Conservation (phyloP, 2,888 invertebrate species). For the Chirona hameri region DNA sequence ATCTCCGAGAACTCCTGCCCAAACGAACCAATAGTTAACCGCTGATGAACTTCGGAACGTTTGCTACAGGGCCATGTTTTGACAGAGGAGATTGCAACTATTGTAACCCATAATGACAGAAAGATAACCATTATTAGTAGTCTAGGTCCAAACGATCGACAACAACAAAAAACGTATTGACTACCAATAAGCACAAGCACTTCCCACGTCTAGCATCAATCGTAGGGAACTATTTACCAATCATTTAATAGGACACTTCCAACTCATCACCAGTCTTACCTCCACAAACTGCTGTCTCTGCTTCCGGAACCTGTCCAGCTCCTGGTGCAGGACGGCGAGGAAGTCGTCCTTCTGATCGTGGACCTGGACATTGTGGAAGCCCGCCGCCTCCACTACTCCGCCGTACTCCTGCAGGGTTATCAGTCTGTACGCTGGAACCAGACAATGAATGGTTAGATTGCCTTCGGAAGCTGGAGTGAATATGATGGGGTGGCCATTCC, state of each 20-base stretch:
- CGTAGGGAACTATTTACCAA: too few relatives aligned
- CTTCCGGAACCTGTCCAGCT: constrained; percentile 48
- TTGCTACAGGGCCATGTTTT: too few relatives aligned
- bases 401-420: constrained; percentile 44
- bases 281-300: constrained; percentile 51
- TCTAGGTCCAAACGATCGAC: too few relatives aligned
- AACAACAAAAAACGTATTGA: too few relatives aligned
- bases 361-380: constrained; percentile 52
- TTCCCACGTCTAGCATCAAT: too few relatives aligned
- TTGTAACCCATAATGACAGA: too few relatives aligned
- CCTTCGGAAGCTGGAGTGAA: background rate
- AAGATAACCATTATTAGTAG: too few relatives aligned
- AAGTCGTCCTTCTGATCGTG: constrained; percentile 53
- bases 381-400: constrained; percentile 49
- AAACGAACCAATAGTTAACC: background rate
- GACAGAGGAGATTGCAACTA: too few relatives aligned
- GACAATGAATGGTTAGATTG: background rate
- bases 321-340: constrained; percentile 50
- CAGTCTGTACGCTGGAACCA: constrained; percentile 50
- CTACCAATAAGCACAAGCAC: too few relatives aligned
- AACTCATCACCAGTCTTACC: constrained; percentile 38
- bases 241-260: too few relatives aligned
- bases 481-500: too few relatives aligned
- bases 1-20: constrained; percentile 50
- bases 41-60: too few relatives aligned